Evolutionary conservation across 2,888 invertebrate genomes (phyloP).

Genomic region (Sphaerophoria taeniata): DNA sequence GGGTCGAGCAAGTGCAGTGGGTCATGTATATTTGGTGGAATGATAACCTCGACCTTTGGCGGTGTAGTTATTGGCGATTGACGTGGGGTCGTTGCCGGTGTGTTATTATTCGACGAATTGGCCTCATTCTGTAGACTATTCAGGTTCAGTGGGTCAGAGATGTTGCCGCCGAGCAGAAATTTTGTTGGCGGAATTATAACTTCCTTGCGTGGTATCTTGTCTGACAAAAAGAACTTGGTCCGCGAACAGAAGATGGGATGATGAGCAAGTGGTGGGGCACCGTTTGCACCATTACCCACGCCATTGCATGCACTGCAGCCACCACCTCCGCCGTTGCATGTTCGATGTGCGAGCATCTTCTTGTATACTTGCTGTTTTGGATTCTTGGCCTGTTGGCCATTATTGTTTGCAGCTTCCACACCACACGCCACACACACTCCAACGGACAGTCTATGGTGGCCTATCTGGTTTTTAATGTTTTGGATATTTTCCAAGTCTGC

Average conservation of each 20-base stretch:
- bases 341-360: slow-evolving; percentile 78
- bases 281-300: slow-evolving; percentile 58
- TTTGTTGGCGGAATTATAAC: slow-evolving; percentile 94
- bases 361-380: slow-evolving; percentile 80
- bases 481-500: slow-evolving; percentile 82
- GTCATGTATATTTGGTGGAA: slow-evolving; percentile 96
- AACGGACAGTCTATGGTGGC: slow-evolving; percentile 72
- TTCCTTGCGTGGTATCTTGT: slow-evolving; percentile 89
- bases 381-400: slow-evolving; percentile 60
- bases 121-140: slow-evolving; percentile 94
- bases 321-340: slow-evolving; percentile 56
- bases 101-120: slow-evolving; percentile 87
- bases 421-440: slow-evolving; percentile 63
- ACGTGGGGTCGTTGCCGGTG: slow-evolving; percentile 94
- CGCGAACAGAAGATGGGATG: slow-evolving; percentile 79
- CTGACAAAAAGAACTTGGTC: slow-evolving; percentile 89
- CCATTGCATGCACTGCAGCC: slow-evolving; percentile 63
- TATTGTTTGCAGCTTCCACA: slow-evolving; percentile 64
- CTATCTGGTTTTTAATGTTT: slow-evolving; percentile 81
- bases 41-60: slow-evolving; percentile 93
- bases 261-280: slow-evolving; percentile 58
- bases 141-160: slow-evolving; percentile 96
- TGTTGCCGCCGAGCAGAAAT: slow-evolving; percentile 95
- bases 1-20: slow-evolving; percentile 93
- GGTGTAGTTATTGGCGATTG: slow-evolving; percentile 85